These are phyloP conservation scores for Scalopus aquaticus DNA, from an alignment of 2,113 vertebrate genomes.

Conservation along the genomic window DNA sequence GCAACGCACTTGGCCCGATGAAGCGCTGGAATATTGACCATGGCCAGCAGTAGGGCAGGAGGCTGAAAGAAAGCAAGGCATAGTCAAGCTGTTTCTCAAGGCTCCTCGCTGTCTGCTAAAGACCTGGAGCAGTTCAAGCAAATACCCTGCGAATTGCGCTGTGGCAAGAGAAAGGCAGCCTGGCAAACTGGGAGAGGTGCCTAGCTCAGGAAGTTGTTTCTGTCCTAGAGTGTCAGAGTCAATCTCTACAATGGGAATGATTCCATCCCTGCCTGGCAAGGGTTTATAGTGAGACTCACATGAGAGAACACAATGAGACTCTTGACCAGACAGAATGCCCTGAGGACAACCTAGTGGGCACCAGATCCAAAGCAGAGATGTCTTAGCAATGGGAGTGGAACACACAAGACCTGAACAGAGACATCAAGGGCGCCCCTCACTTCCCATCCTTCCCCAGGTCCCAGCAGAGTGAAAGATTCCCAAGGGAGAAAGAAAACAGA, in stretches of 20 bases:
- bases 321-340: background rate
- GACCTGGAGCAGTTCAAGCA: background rate
- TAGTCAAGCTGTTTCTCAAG: background rate
- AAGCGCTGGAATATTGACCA: background rate
- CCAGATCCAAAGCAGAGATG: background rate
- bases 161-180: background rate
- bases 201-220: background rate
- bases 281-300: background rate
- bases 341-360: background rate
- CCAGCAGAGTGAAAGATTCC: background rate
- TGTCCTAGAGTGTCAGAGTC: background rate
- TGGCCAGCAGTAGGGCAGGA: background rate
- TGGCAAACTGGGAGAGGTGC: background rate
- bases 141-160: background rate
- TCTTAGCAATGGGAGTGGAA: background rate
- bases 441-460: background rate
- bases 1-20: background rate
- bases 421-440: background rate
- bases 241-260: background rate
- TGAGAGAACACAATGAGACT: background rate
- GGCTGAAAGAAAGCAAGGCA: background rate
- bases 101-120: background rate
- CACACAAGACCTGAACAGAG: background rate
- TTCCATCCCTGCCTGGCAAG: background rate
- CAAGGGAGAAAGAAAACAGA: background rate